Percentiles rank a stretch among this genome's conserved stretches.
Conservation (phyloP, 2,888 invertebrate genomes). For the Nesidiocoris tenuis region DNA sequence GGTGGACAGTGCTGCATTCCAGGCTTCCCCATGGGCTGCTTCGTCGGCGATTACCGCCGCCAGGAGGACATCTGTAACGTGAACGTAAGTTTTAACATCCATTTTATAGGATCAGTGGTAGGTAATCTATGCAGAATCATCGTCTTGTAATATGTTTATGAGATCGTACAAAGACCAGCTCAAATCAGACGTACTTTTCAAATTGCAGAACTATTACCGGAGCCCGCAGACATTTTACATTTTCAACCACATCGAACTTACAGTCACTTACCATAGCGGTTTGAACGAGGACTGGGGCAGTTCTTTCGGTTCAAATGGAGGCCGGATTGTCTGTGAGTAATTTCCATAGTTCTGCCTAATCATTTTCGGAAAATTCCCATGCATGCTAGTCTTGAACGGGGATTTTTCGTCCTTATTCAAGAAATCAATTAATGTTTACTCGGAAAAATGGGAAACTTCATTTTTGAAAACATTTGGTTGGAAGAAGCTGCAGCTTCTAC, state of each 20-base stretch:
- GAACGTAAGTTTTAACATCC: conserved; percentile 51
- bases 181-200: neutral
- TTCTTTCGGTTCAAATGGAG: conserved; percentile 74
- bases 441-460: no score
- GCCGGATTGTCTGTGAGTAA: conserved; percentile 70
- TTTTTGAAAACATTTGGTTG: no score
- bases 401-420: no score
- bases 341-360: neutral
- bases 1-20: conserved; percentile 82
- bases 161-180: no score
- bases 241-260: conserved; percentile 95
- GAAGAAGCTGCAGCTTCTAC: no score
- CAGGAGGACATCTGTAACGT: conserved; percentile 53
- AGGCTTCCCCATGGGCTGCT: conserved; percentile 98
- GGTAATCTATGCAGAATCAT: neutral
- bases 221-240: conserved; percentile 79
- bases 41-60: conserved; percentile 48
- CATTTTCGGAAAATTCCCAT: no score
- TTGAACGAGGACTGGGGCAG: conserved; percentile 82
- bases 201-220: conserved; percentile 55
- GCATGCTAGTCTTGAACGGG: neutral
- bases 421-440: no score
- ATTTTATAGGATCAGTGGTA: no score
- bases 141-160: neutral
- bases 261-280: conserved; percentile 90